These are phyloP conservation scores for Drosophila koepferae DNA, from an alignment of 2,888 invertebrate genomes.

Conservation along the genomic window DNA sequence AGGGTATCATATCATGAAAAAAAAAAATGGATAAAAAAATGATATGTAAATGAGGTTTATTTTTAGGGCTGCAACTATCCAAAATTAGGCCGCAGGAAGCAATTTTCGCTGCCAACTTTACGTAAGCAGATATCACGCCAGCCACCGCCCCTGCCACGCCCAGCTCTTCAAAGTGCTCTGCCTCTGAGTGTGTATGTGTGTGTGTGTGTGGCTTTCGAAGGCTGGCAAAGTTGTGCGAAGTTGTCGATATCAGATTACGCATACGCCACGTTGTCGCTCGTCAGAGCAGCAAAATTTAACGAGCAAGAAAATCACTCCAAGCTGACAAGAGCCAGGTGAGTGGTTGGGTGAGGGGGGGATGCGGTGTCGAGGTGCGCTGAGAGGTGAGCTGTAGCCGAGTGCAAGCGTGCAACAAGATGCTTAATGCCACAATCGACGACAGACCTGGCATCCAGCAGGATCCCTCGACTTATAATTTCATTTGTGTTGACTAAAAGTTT, in stretches of 20 bases:
- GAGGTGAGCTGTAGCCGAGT: not conserved
- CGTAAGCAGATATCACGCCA: slow-evolving; percentile 21
- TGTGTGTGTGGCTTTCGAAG: slow-evolving; percentile 23
- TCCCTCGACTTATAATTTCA: slow-evolving; percentile 71
- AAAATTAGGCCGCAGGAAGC: slow-evolving; percentile 39
- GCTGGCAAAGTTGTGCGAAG: slow-evolving; percentile 33
- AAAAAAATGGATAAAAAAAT: slow-evolving; percentile 6
- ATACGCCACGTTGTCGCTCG: slow-evolving; percentile 68
- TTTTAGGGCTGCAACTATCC: slow-evolving; percentile 20
- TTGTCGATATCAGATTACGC: slow-evolving; percentile 72
- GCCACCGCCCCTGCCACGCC: slow-evolving; percentile 3
- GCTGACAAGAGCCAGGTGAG: not conserved
- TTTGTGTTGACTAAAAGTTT: slow-evolving; percentile 60
- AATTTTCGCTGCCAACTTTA: slow-evolving; percentile 18
- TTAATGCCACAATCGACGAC: slow-evolving; percentile 37
- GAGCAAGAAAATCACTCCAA: slow-evolving; percentile 71
- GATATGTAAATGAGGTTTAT: slow-evolving; percentile 45
- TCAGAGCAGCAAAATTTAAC: slow-evolving; percentile 66
- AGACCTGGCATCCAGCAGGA: slow-evolving; percentile 22
- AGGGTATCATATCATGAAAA: not conserved
- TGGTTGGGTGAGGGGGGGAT: not conserved
- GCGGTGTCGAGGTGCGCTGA: too few species aligned
- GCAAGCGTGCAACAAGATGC: slow-evolving; percentile 34
- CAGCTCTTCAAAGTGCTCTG: slow-evolving; percentile 1
- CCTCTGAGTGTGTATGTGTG: slow-evolving; percentile 15